Percentiles rank a stretch among this genome's conserved stretches.
These are phyloP conservation scores for Enteromius anoplus DNA, from an alignment of 2,797 vertebrate genomes.

Conservation along the genomic window DNA sequence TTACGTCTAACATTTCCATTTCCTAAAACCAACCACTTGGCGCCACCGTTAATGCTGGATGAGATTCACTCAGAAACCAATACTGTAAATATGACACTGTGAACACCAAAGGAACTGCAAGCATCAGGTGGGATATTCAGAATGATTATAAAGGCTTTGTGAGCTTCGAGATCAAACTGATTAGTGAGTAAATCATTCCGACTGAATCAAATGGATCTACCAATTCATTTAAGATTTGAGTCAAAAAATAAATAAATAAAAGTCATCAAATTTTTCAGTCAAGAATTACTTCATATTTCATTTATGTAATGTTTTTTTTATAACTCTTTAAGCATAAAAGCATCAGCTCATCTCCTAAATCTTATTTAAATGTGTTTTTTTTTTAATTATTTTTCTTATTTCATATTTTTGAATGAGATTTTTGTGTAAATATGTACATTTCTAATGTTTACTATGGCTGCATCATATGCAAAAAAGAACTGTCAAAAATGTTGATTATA, in stretches of 20 bases:
- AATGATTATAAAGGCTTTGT: neutral
- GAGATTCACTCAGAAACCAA: neutral
- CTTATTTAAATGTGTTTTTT: too few species aligned
- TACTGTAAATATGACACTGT: neutral
- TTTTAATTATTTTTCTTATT: too few species aligned
- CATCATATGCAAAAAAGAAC: neutral
- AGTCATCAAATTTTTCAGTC: neutral
- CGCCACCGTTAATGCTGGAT: conserved; percentile 29
- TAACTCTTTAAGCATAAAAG: neutral
- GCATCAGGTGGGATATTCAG: conserved; percentile 18
- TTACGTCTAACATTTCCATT: conserved; percentile 31
- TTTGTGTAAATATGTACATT: too few species aligned
- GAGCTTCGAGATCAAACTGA: neutral
- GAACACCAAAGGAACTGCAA: neutral
- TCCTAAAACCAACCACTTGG: conserved; percentile 41
- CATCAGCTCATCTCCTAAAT: neutral
- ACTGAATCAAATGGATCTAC: neutral
- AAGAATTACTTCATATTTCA: neutral
- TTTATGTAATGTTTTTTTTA: neutral
- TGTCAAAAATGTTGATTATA: too few species aligned
- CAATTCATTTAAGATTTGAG: neutral
- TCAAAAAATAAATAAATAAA: neutral
- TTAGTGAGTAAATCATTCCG: too few species aligned
- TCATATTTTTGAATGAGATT: neutral
- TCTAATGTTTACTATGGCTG: neutral